Percentiles rank a stretch among this genome's conserved stretches.
phyloP scores from a whole-genome alignment of 2,797 vertebrate species.

The Argyrosomus regius region DNA sequence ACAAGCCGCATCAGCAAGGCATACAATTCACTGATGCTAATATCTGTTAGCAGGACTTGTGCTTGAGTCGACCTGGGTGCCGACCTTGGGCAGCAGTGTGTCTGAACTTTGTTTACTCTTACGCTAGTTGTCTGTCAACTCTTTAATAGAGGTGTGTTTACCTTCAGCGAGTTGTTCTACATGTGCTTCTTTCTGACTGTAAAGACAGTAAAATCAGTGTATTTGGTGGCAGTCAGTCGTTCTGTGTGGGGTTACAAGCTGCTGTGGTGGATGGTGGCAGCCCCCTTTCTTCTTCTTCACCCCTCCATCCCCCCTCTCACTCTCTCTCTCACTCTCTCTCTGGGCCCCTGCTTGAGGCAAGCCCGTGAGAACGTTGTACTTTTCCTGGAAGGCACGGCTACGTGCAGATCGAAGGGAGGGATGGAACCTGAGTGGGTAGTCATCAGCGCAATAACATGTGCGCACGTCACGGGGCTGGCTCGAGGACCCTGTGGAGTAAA shows the following conservation, averaged over 20 bases:
- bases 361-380: conserved; percentile 78
- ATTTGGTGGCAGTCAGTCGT: conserved; percentile 29
- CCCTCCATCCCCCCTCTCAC: conserved; percentile 26
- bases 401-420: conserved; percentile 74
- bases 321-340: conserved; percentile 29
- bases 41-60: background rate
- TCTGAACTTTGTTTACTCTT: conserved; percentile 12
- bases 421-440: conserved; percentile 80
- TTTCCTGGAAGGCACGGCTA: conserved; percentile 82
- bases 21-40: background rate
- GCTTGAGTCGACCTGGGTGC: background rate
- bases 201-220: conserved; percentile 37
- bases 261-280: conserved; percentile 55
- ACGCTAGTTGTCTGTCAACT: background rate
- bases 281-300: conserved; percentile 18
- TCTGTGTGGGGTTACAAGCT: conserved; percentile 28
- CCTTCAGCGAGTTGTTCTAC: background rate
- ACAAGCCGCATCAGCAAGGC: background rate
- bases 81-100: background rate
- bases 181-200: conserved; percentile 2
- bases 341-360: conserved; percentile 63
- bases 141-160: conserved; percentile 8
- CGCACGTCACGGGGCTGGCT: conserved; percentile 80
- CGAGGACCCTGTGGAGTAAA: conserved; percentile 73
- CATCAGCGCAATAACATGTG: conserved; percentile 82